A percentile compares a stretch with the other conserved stretches of the same genome.
phyloP scores from a whole-genome alignment of 1,140 invertebrate genomes.

The Magallana ariakensis region DNA sequence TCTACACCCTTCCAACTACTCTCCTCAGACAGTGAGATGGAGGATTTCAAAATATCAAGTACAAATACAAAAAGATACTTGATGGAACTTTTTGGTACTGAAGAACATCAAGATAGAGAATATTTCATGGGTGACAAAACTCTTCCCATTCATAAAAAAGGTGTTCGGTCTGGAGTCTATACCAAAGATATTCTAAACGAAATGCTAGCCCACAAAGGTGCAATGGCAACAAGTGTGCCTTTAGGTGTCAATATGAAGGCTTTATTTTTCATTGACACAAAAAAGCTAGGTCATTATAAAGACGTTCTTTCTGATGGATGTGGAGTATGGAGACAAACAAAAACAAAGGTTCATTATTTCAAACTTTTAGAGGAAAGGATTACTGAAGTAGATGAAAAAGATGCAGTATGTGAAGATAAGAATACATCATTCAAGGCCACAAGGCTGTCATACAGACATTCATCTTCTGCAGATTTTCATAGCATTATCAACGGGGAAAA shows the following conservation, averaged over 20 bases:
- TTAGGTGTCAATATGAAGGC: constrained; percentile 4
- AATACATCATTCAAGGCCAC: background rate
- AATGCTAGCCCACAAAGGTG: no score
- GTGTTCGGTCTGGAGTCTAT: background rate
- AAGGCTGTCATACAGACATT: constrained; percentile 13
- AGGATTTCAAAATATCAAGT: background rate
- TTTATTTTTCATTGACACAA: constrained; percentile 8
- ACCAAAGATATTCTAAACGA: background rate
- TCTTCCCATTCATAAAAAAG: background rate
- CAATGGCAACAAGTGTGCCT: background rate
- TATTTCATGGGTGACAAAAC: constrained; percentile 8
- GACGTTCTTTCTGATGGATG: background rate
- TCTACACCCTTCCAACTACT: background rate
- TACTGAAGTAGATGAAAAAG: background rate
- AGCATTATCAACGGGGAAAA: no score
- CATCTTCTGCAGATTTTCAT: background rate
- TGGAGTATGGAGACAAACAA: background rate
- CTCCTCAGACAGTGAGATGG: background rate
- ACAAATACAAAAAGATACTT: background rate
- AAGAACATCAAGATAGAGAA: background rate
- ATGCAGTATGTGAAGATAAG: background rate
- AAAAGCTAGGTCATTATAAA: background rate
- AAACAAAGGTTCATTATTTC: no score
- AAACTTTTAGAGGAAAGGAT: no score
- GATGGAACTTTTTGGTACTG: background rate